Percentiles rank a stretch among this genome's conserved stretches.
Conservation (phyloP, 2,888 invertebrate genomes). For the Priocnemis perturbator region DNA sequence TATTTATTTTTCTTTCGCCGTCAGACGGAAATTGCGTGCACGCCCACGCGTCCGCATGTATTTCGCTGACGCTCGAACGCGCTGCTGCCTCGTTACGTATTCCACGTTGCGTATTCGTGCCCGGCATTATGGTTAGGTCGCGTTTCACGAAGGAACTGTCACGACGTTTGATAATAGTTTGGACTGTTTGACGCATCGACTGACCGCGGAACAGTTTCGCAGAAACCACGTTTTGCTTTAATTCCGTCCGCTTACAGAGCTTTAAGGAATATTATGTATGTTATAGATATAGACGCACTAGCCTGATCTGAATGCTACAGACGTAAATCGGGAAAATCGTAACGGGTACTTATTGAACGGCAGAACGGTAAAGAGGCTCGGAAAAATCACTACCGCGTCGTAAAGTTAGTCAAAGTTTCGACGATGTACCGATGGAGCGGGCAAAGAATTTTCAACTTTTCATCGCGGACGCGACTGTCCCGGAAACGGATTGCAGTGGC, state of each 20-base stretch:
- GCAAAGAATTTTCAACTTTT: too few species aligned
- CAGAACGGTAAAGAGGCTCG: not conserved
- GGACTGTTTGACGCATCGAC: not conserved
- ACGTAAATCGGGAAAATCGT: too few species aligned
- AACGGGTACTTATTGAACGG: too few species aligned
- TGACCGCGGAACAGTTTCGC: not conserved
- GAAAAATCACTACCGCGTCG: not conserved
- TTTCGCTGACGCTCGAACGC: not conserved
- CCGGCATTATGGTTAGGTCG: not conserved
- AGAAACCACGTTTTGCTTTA: too few species aligned
- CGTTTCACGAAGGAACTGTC: not conserved
- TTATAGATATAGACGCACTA: too few species aligned
- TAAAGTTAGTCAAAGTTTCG: not conserved
- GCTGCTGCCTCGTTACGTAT: not conserved
- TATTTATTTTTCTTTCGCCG: slow-evolving; percentile 3
- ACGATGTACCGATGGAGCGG: too few species aligned
- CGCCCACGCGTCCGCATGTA: not conserved
- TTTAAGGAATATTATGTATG: too few species aligned
- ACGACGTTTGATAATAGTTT: not conserved
- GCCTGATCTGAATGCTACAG: too few species aligned
- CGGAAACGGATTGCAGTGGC: too few species aligned
- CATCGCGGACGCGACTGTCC: too few species aligned
- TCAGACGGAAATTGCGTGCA: too few species aligned
- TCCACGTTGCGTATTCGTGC: slow-evolving; percentile 7
- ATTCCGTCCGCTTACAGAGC: too few species aligned